Percentiles rank a stretch among this genome's conserved stretches.
Evolutionary conservation across 2,797 vertebrate genomes (phyloP).

Genomic region (Paedocypris micromegethes): DNA sequence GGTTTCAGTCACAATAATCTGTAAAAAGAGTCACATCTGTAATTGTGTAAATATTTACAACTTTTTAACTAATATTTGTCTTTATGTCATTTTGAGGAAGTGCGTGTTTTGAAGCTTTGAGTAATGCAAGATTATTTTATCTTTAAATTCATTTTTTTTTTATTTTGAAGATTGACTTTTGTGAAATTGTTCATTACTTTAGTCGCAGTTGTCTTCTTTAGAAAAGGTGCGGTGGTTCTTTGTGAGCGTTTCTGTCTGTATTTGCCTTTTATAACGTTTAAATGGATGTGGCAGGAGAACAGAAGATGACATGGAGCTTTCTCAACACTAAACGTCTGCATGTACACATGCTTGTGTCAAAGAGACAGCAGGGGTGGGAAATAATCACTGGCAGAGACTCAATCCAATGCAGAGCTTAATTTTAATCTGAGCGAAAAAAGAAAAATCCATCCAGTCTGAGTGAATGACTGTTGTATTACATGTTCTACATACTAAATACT

Average conservation of each 20-base stretch:
- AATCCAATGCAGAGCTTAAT: neutral
- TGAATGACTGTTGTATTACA: no score
- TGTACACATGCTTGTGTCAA: slow-evolving; percentile 16
- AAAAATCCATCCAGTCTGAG: neutral
- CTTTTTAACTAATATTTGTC: no score
- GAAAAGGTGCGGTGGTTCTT: neutral
- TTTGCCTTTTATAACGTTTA: slow-evolving; percentile 27
- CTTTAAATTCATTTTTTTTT: no score
- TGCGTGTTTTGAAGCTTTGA: no score
- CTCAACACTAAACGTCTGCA: slow-evolving; percentile 9
- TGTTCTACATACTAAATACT: no score
- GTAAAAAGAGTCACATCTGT: no score
- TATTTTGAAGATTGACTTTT: no score
- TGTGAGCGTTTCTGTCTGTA: slow-evolving; percentile 15
- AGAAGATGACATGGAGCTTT: slow-evolving; percentile 23
- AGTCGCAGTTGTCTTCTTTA: neutral
- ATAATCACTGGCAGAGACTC: slow-evolving; percentile 25
- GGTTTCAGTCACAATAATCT: no score
- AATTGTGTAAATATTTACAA: no score
- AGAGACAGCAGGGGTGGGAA: slow-evolving; percentile 23
- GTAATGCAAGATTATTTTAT: no score
- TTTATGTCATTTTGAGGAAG: no score
- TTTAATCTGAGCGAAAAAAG: neutral
- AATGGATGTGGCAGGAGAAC: slow-evolving; percentile 30
- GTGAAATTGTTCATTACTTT: no score